phyloP scores from a whole-genome alignment of 2,797 vertebrate genomes.

The Macropus fuliginosus region DNA sequence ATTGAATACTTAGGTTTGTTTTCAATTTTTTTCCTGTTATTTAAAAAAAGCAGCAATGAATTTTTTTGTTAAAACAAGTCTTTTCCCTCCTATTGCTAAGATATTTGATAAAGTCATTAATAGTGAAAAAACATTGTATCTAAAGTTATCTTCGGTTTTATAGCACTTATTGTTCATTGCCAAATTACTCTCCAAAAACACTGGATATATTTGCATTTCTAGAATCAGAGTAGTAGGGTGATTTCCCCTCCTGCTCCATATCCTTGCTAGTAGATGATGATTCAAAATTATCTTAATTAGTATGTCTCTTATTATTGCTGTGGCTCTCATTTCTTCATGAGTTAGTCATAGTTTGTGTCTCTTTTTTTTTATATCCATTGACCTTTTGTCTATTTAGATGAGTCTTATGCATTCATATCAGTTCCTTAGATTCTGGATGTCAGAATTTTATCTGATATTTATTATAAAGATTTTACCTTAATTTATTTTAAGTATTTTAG shows the following conservation, averaged over 20 bases:
- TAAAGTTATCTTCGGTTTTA: not conserved
- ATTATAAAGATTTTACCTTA: not conserved
- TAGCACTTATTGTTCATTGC: not conserved
- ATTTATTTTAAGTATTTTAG: not conserved
- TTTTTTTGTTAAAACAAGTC: not conserved
- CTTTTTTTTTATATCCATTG: not conserved
- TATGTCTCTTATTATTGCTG: not conserved
- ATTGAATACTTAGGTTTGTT: not conserved
- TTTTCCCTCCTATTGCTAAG: not conserved
- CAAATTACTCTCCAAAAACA: not conserved
- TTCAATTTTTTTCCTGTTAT: not conserved
- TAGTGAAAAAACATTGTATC: not conserved
- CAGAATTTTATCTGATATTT: not conserved
- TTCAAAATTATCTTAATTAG: not conserved
- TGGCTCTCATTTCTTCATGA: not conserved
- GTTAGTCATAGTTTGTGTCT: not conserved
- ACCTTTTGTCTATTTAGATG: not conserved
- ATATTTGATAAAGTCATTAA: not conserved
- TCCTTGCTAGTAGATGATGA: not conserved
- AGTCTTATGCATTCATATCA: not conserved
- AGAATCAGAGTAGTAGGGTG: not conserved
- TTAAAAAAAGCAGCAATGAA: not conserved
- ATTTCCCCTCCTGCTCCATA: not conserved
- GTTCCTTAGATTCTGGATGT: not conserved
- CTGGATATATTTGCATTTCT: not conserved